These are phyloP conservation scores for Crotophaga sulcirostris DNA, from an alignment of 2,113 vertebrate species.

Conservation along the genomic window DNA sequence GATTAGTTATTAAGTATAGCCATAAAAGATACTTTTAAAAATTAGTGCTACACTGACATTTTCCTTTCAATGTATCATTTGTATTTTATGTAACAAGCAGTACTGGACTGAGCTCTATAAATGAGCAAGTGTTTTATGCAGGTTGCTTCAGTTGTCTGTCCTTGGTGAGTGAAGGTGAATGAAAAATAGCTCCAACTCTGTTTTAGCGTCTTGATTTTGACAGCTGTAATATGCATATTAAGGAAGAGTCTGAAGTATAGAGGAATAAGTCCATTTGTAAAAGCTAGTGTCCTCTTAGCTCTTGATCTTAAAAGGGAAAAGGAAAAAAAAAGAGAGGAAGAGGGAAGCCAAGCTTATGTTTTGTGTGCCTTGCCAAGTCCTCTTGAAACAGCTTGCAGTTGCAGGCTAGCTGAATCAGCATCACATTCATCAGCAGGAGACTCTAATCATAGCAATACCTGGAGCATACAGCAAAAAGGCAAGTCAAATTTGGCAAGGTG, in stretches of 20 bases:
- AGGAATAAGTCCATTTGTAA: background rate
- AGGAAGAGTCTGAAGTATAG: background rate
- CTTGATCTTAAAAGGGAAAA: background rate
- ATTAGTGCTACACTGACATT: background rate
- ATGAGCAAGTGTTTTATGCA: background rate
- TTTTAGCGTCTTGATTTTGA: slow-evolving; percentile 31
- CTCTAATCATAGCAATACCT: background rate
- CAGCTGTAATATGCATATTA: background rate
- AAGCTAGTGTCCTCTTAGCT: background rate
- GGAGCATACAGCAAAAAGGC: background rate
- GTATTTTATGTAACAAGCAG: slow-evolving; percentile 24
- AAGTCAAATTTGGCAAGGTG: background rate
- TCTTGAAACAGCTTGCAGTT: background rate
- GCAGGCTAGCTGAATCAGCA: background rate
- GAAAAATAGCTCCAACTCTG: slow-evolving; percentile 5
- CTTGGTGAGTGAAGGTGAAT: slow-evolving; percentile 51
- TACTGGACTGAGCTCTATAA: background rate
- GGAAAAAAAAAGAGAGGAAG: background rate
- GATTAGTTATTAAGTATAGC: background rate
- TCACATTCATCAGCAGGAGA: background rate
- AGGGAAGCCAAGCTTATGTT: background rate
- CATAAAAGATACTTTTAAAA: background rate
- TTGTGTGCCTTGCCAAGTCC: background rate
- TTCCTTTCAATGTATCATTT: background rate
- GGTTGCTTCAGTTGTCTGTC: slow-evolving; percentile 24